phyloP scores from a whole-genome alignment of 2,797 vertebrate genomes.

The Jordanella pulchra region DNA sequence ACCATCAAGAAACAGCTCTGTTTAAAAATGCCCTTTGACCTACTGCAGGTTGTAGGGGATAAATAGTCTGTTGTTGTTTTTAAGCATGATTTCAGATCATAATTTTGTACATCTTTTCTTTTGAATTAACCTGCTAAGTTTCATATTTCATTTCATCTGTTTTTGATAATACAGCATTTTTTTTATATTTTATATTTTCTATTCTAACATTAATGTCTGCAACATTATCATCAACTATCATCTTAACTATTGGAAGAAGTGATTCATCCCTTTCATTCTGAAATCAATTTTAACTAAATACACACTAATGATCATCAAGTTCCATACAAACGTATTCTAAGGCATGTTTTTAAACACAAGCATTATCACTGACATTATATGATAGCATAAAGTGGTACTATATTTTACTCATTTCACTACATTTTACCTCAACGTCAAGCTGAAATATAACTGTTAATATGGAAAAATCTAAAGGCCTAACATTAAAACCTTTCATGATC shows the following conservation, averaged over 20 bases:
- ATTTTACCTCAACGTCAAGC: neutral
- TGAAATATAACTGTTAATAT: too few relatives aligned
- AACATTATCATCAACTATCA: too few relatives aligned
- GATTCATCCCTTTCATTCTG: conserved; percentile 3
- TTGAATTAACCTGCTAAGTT: too few relatives aligned
- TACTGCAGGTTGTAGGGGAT: too few relatives aligned
- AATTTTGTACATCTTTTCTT: too few relatives aligned
- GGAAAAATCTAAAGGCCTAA: neutral
- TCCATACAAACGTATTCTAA: neutral
- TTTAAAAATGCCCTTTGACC: too few relatives aligned
- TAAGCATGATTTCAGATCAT: too few relatives aligned
- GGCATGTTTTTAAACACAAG: neutral
- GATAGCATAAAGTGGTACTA: neutral
- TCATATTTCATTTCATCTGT: too few relatives aligned
- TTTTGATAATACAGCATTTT: too few relatives aligned
- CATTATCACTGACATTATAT: neutral
- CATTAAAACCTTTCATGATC: neutral
- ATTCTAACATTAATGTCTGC: neutral
- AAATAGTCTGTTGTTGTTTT: too few relatives aligned
- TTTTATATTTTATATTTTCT: too few relatives aligned
- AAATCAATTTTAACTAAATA: conserved; percentile 22
- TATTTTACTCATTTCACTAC: neutral
- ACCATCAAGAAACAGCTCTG: too few relatives aligned
- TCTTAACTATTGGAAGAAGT: conserved; percentile 11
- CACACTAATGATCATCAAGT: conserved; percentile 6